These are phyloP conservation scores for Pipistrellus nathusii DNA, from an alignment of 2,797 vertebrate genomes.

Conservation along the genomic window DNA sequence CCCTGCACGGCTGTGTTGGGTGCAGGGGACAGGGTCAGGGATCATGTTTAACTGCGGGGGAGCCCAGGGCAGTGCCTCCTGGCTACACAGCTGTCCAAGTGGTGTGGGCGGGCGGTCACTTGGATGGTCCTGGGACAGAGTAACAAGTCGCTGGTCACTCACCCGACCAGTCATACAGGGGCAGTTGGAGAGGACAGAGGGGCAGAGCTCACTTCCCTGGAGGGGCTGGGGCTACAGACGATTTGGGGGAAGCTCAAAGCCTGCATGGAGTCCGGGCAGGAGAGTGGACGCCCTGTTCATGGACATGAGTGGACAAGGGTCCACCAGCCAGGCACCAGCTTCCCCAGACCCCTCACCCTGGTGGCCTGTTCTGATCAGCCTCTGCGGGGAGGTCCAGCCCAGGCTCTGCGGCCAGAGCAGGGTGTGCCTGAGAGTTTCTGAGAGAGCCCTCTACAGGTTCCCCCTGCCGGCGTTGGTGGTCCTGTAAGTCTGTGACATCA, in stretches of 20 bases:
- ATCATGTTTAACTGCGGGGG: constrained; percentile 58
- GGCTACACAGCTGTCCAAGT: background rate
- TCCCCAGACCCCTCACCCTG: accelerated
- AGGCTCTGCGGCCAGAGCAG: background rate
- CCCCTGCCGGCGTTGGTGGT: accelerated
- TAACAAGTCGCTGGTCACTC: constrained; percentile 33
- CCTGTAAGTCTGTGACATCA: accelerated
- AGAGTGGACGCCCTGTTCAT: accelerated
- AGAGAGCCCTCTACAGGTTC: accelerated
- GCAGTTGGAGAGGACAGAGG: background rate
- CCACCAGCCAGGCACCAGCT: accelerated
- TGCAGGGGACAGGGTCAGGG: constrained; percentile 46
- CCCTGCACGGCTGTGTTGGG: background rate
- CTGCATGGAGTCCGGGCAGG: background rate
- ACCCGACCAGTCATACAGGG: background rate
- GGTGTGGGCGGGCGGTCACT: constrained; percentile 68
- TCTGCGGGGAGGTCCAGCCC: background rate
- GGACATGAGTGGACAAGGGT: background rate
- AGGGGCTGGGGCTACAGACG: background rate
- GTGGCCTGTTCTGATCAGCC: background rate
- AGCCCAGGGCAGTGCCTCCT: constrained; percentile 13
- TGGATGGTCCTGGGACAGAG: constrained; percentile 56
- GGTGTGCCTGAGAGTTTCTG: accelerated
- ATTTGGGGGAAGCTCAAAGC: background rate
- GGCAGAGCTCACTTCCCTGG: background rate